Conservation (phyloP, 2,113 vertebrate genomes). For the Rhodinocichla rosea region DNA sequence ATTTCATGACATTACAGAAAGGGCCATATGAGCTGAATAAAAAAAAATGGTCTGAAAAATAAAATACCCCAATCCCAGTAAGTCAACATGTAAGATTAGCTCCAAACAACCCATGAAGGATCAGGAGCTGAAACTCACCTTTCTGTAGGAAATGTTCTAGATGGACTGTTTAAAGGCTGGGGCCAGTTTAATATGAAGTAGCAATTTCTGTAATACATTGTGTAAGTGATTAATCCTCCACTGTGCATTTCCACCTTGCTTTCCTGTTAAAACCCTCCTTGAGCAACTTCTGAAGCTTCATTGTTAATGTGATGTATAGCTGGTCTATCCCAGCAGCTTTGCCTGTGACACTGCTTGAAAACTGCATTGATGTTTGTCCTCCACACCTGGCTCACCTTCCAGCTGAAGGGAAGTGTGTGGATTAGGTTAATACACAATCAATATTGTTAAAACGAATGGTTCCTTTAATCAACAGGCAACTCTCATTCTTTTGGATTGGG, state of each 20-base stretch:
- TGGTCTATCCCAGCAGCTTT: not conserved
- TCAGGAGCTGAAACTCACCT: not conserved
- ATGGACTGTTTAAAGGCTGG: not conserved
- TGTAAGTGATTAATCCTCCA: not conserved
- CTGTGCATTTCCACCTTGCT: not conserved
- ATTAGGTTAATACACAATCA: not conserved
- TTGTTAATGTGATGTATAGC: not conserved
- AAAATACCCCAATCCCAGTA: not conserved
- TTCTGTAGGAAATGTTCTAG: not conserved
- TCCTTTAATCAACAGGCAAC: not conserved
- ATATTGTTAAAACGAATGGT: not conserved
- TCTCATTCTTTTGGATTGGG: not conserved
- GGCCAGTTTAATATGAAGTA: not conserved
- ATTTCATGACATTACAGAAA: not conserved
- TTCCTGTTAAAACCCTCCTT: not conserved
- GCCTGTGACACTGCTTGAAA: not conserved
- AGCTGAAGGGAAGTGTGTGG: not conserved
- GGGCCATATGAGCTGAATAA: not conserved
- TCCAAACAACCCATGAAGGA: not conserved
- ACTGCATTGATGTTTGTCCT: not conserved
- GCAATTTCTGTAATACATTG: not conserved
- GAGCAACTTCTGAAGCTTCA: not conserved
- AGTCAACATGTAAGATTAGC: not conserved
- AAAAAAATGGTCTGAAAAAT: not conserved
- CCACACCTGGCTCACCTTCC: not conserved